Base-by-base conservation (phyloP, 2,113 vertebrate species). In the Myiagra hebetior region DNA sequence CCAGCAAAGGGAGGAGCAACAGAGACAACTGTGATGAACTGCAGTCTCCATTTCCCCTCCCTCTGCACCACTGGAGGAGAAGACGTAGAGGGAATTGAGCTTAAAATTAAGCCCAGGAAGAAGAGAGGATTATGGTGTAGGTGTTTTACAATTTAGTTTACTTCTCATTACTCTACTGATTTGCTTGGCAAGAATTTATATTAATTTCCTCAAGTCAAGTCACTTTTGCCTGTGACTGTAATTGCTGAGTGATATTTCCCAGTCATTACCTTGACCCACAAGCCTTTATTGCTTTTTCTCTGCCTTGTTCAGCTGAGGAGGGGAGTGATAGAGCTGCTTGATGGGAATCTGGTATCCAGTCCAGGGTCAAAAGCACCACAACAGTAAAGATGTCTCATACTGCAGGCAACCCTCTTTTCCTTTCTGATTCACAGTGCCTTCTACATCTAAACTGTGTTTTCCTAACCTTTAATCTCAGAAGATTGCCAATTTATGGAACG, bases 241-340 rank as follows among this genome's bases (percentile, higher is more conserved):
- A 55, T 14, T 70, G 22, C n/a, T 42, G 31, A 46, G 15, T 64
- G 55, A 26, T 60, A 56, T 49, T 19, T 81, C 15, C 27, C 18
- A 53, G 17, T 20, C 20, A 22, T 46, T 57, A 67, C 10, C 53
- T 78, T 4, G 2, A 68, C 11, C 22, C 10, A n/a, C 0, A 0
- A 85, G 27, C n/a, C 11, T 81, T 91, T 9, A 11, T 56, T 49
- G 3, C 9, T 41, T 62, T 67, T 72, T 37, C 8, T 77, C n/a
- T 87, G 10, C 20, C 33, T 50, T 55, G 14, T 33, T 21, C 47
- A 18, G 0, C 11, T 57, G 42, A 72, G 30, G 6, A 72, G 4
- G 7, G 2, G 13, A 80, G 17, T 33, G 13, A 47, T 4, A 35
- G 7, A 63, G 5, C 2, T 4, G 31, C 13, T 77, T 39, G 15